These are phyloP conservation scores for Echinometra lucunter DNA, from an alignment of 53 echinoderm and acorn worm species.

Conservation along the genomic window DNA sequence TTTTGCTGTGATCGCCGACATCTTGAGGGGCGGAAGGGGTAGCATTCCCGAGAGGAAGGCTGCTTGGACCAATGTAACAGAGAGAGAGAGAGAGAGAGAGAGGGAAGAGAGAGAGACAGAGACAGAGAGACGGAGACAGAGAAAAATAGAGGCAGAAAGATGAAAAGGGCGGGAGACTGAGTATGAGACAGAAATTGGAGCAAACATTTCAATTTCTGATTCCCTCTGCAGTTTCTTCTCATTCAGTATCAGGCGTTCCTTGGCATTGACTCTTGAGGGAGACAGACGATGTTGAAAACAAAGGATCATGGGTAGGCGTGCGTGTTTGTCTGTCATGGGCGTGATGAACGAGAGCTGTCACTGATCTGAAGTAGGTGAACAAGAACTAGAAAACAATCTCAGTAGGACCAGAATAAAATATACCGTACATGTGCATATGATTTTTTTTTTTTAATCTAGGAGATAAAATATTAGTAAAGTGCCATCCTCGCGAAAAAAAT, in stretches of 20 bases:
- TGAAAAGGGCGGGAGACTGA: background rate
- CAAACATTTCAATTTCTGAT: slow-evolving; percentile 67
- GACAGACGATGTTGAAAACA: background rate
- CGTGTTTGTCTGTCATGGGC: background rate
- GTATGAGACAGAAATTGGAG: slow-evolving; percentile 43
- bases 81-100: background rate
- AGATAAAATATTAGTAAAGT: background rate
- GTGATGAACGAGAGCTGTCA: background rate
- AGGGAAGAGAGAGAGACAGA: background rate
- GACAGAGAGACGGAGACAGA: too few relatives aligned
- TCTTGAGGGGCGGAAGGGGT: background rate
- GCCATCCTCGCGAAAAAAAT: background rate
- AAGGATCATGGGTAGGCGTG: background rate
- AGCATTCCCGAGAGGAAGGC: slow-evolving; percentile 21
- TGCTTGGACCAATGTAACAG: background rate
- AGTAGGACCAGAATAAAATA: background rate
- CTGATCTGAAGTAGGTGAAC: background rate
- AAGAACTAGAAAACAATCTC: background rate
- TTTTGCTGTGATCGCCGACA: slow-evolving; percentile 9
- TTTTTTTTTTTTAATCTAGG: too few relatives aligned
- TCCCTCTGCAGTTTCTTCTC: background rate
- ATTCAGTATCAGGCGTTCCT: background rate
- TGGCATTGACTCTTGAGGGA: slow-evolving; percentile 41
- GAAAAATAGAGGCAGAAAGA: too few relatives aligned
- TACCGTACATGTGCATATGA: background rate